Conservation (phyloP, 2,888 invertebrate species). For the Acrobasis repandana region DNA sequence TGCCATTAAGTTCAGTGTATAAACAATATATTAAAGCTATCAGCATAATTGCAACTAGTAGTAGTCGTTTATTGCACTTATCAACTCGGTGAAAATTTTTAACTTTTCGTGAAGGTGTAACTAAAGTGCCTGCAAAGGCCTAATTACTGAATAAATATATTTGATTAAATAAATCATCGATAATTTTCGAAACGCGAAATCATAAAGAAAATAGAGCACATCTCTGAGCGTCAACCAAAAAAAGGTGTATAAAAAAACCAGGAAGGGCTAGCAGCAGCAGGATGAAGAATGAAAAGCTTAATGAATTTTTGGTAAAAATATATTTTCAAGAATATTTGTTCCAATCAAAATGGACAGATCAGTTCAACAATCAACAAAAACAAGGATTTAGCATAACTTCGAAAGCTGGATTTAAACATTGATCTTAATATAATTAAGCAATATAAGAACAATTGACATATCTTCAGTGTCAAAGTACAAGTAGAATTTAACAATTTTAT, state of each 20-base stretch:
- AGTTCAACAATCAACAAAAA: constrained; percentile 60
- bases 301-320: constrained; percentile 75
- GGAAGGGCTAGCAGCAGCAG: constrained; percentile 50
- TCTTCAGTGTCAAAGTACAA: constrained; percentile 45
- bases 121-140: too few relatives aligned
- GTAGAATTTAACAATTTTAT: constrained; percentile 41
- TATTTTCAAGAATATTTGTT: constrained; percentile 73
- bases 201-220: neutral
- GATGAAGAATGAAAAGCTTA: constrained; percentile 76
- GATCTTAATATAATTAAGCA: constrained; percentile 40
- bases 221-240: neutral
- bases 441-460: constrained; percentile 58
- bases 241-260: constrained; percentile 19
- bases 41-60: constrained; percentile 18
- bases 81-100: neutral
- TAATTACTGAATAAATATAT: too few relatives aligned
- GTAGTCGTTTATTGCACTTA: neutral
- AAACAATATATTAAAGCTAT: neutral
- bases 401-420: constrained; percentile 75
- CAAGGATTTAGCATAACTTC: constrained; percentile 52
- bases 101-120: constrained; percentile 5
- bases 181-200: neutral
- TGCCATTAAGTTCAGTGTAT: neutral
- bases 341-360: constrained; percentile 76
- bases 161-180: neutral